These are phyloP conservation scores for Albula glossodonta DNA, from an alignment of 2,113 vertebrate genomes.

Conservation along the genomic window DNA sequence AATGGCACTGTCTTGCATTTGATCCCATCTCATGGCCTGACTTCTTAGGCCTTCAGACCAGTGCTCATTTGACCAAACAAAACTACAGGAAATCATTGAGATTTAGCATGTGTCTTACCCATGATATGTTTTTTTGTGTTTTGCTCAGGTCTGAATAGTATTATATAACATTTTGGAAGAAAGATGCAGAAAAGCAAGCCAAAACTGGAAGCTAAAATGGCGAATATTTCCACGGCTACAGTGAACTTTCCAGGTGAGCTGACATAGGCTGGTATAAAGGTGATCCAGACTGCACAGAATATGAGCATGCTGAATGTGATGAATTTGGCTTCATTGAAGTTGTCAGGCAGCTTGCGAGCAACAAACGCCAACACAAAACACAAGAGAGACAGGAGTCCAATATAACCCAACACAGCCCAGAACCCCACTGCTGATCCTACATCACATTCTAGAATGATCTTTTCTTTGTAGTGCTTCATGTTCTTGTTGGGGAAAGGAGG, in stretches of 20 bases:
- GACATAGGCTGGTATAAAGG: slow-evolving; percentile 22
- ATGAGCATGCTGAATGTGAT: slow-evolving; percentile 27
- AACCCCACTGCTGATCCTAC: slow-evolving; percentile 15
- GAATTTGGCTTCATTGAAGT: slow-evolving; percentile 28
- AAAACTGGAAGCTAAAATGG: slow-evolving; percentile 19
- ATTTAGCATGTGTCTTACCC: background rate
- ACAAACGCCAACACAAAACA: slow-evolving; percentile 21
- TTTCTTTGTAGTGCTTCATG: slow-evolving; percentile 15
- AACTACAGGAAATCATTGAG: background rate
- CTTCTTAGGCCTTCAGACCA: background rate
- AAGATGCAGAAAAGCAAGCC: slow-evolving; percentile 22
- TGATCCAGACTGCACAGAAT: slow-evolving; percentile 28
- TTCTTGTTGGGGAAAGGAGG: slow-evolving; percentile 23
- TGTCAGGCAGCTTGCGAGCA: slow-evolving; percentile 15
- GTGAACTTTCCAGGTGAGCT: slow-evolving; percentile 22
- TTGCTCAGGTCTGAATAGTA: background rate
- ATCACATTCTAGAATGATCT: slow-evolving; percentile 20
- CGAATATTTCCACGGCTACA: slow-evolving; percentile 22
- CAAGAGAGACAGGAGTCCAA: slow-evolving; percentile 11
- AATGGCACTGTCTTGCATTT: too few relatives aligned
- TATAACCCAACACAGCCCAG: slow-evolving; percentile 18
- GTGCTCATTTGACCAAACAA: background rate
- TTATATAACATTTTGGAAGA: slow-evolving; percentile 6
- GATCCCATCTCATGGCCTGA: too few relatives aligned
- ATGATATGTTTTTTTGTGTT: background rate